Evolutionary conservation across 2,797 vertebrate species (phyloP), one percentile per base, ranked within the genome.

Genomic region (Typhlichthys eigenmanni): DNA sequence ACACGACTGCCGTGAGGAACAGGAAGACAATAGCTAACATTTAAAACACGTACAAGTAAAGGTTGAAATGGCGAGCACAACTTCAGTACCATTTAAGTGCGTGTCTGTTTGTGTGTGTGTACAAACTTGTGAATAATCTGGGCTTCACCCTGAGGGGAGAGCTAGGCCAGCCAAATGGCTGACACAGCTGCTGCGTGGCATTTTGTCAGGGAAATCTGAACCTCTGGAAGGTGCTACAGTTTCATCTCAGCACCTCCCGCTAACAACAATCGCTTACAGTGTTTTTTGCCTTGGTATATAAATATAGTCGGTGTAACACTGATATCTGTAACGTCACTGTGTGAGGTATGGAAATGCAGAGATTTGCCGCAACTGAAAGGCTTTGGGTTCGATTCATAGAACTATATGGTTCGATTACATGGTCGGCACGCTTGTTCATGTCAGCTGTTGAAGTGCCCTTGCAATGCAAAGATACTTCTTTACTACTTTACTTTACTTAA

Each of bases 171-270:
- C 24, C 24, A 24, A 19, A 19, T 19, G 17, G 24, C 61, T 8
- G 66, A 78, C 76, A 64, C 69, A 78, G 79, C 78, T 70, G 76
- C 74, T 69, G 24, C 65, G 71, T 52, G 78, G 70, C 66, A 71
- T 82, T 86, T 74, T 74, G 74, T 85, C 79, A 87, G 71, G 79
- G 87, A 87, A 86, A 86, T 82, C 46, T 74, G 80, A 87, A 76
- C 72, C 80, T 58, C 71, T 64, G 76, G 58, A 71, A 72, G 69
- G 75, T 60, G 65, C 11, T 43, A 72, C n/a, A 1, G 3, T 64
- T 70, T 65, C 71, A 69, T 68, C 72, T 68, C 50, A 11, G 68
- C 59, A 66, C 48, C 53, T 48, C 74, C 55, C 14, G 6, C 34
- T 38, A 38, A 38, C 34, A 38, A 38, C 34, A 38, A 7, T 38